Evolutionary conservation across 2,888 invertebrate species (phyloP), one percentile per base, ranked within the genome.

Genomic region (Seira ritae): DNA sequence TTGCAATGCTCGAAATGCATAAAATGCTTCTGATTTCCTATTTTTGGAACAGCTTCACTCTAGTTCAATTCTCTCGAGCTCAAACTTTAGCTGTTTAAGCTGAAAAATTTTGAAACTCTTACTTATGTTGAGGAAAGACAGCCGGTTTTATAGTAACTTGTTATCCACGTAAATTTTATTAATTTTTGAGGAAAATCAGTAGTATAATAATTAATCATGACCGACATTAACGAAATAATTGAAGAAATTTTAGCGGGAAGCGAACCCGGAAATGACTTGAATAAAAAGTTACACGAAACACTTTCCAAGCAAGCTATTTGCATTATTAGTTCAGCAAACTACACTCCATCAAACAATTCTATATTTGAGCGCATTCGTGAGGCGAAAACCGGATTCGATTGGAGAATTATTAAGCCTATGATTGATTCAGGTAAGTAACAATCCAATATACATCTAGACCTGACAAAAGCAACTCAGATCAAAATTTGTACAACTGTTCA

Each of bases 1-100:
- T n/a, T n/a, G n/a, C n/a, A n/a, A 74, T 85, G 72, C 77, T 80
- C 31, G 84, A 85, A 71, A 85, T 85, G 23, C 79, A 85, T 23
- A 85, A 42, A 31, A 37, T 1, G 76, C 80, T 62, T n/a, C 31
- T 17, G 84, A 85, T 37, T 73, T 85, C 46, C n/a, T n/a, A n/a
- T n/a, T n/a, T n/a, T n/a, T n/a, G n/a, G n/a, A n/a, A n/a, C n/a
- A n/a, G n/a, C n/a, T n/a, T n/a, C n/a, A n/a, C n/a, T n/a, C n/a
- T n/a, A n/a, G n/a, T n/a, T n/a, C n/a, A n/a, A n/a, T n/a, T n/a
- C n/a, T n/a, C n/a, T n/a, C n/a, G n/a, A n/a, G n/a, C n/a, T n/a
- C n/a, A n/a, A n/a, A n/a, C n/a, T n/a, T n/a, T n/a, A n/a, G n/a
- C n/a, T n/a, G n/a, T n/a, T n/a, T n/a, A n/a, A n/a, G n/a, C n/a